These are phyloP conservation scores for Rhimphoctona megacephalus DNA, from an alignment of 2,888 invertebrate species.

Conservation along the genomic window DNA sequence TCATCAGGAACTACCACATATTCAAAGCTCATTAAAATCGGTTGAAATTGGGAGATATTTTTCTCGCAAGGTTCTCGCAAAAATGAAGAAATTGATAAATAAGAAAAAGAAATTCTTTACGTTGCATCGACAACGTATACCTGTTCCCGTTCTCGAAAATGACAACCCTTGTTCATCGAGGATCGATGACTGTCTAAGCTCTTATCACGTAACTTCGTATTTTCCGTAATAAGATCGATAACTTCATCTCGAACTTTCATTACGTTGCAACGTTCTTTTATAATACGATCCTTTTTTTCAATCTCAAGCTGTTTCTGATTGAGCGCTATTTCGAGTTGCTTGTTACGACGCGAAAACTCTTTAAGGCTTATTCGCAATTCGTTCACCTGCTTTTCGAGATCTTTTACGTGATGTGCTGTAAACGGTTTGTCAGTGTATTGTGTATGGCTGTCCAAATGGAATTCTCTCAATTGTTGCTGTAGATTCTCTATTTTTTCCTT, in stretches of 20 bases:
- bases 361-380: constrained; percentile 85
- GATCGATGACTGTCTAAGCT: constrained; percentile 66
- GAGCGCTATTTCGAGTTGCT: constrained; percentile 85
- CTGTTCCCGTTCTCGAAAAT: constrained; percentile 58
- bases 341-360: constrained; percentile 85
- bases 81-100: too few relatives aligned
- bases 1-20: too few relatives aligned
- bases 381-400: constrained; percentile 84
- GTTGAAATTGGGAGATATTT: too few relatives aligned
- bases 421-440: constrained; percentile 73
- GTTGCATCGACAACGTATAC: constrained; percentile 18
- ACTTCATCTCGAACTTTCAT: constrained; percentile 88
- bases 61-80: too few relatives aligned
- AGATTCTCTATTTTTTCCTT: constrained; percentile 74
- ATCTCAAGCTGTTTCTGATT: constrained; percentile 87
- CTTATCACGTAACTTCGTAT: constrained; percentile 82
- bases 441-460: constrained; percentile 69
- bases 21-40: too few relatives aligned
- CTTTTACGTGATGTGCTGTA: constrained; percentile 71
- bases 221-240: constrained; percentile 87
- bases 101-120: background rate
- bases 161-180: constrained; percentile 34
- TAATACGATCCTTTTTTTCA: constrained; percentile 87
- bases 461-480: constrained; percentile 73
- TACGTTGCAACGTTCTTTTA: constrained; percentile 88